A percentile compares a stretch with the other conserved stretches of the same genome.
These are phyloP conservation scores for Adela reaumurella DNA, from an alignment of 2,888 invertebrate genomes.

Conservation along the genomic window DNA sequence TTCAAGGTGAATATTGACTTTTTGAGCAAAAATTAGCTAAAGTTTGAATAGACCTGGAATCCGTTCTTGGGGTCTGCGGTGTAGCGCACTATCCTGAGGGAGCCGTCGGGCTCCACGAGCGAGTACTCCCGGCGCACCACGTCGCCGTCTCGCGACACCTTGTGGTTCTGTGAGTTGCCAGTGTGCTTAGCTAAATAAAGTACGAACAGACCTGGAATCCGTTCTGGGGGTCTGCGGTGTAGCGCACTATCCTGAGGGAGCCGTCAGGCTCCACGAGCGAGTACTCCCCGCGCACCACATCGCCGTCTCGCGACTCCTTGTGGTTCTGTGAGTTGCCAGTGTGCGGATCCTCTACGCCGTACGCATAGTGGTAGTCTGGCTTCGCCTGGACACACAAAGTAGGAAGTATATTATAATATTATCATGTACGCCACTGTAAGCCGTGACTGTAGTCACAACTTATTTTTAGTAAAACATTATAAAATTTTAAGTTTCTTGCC, in stretches of 20 bases:
- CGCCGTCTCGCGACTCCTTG: constrained; percentile 68
- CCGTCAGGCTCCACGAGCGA: constrained; percentile 74
- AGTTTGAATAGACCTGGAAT: constrained; percentile 70
- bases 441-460: no score
- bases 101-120: no score
- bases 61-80: constrained; percentile 71
- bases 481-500: no score
- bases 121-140: constrained; percentile 70
- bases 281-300: constrained; percentile 70
- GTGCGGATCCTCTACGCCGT: constrained; percentile 71
- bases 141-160: constrained; percentile 70
- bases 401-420: no score
- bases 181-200: constrained; percentile 37
- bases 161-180: constrained; percentile 69
- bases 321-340: constrained; percentile 72
- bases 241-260: constrained; percentile 65
- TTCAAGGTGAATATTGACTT: no score
- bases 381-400: constrained; percentile 52
- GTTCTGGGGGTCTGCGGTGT: constrained; percentile 68
- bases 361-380: constrained; percentile 72
- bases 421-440: no score
- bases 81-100: constrained; percentile 69
- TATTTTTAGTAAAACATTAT: no score
- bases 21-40: no score
- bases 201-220: constrained; percentile 63